These are phyloP conservation scores for Asteroscopus sphinx DNA, from an alignment of 2,888 invertebrate species.

Conservation along the genomic window DNA sequence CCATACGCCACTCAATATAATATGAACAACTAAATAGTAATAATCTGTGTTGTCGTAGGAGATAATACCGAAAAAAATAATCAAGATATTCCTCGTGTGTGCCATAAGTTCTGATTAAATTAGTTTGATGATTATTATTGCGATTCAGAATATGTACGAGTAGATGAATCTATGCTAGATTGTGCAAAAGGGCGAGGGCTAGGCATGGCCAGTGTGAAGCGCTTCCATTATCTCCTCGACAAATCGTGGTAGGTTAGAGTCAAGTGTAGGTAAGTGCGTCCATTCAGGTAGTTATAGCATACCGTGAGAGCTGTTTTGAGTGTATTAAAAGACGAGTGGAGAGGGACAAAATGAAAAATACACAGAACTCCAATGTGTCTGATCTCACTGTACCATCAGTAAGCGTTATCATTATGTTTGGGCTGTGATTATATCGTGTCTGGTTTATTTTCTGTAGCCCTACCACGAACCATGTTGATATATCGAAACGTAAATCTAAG, in stretches of 20 bases:
- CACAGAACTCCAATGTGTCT: conserved; percentile 70
- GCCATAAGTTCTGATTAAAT: conserved; percentile 50
- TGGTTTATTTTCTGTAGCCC: conserved; percentile 63
- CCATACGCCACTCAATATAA: conserved; percentile 20
- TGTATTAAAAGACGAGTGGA: conserved; percentile 32
- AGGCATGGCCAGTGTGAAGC: not conserved
- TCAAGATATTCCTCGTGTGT: conserved; percentile 44
- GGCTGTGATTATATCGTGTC: conserved; percentile 76
- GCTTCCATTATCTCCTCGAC: not conserved
- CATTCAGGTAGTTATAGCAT: not conserved
- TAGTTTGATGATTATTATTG: conserved; percentile 19
- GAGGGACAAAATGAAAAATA: conserved; percentile 61
- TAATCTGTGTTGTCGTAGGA: conserved; percentile 9
- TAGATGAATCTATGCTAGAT: conserved; percentile 1
- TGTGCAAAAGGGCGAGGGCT: not conserved
- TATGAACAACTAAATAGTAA: conserved; percentile 14
- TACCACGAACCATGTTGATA: too few species aligned
- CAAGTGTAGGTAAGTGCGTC: not conserved
- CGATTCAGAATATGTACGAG: conserved; percentile 4
- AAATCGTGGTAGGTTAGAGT: not conserved
- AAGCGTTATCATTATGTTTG: conserved; percentile 70
- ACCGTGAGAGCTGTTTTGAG: conserved; percentile 3
- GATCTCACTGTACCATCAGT: conserved; percentile 75
- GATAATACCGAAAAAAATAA: conserved; percentile 5
- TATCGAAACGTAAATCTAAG: too few species aligned